Base-by-base conservation (phyloP, 1,140 invertebrate genomes). In the Micrasema longulum region DNA sequence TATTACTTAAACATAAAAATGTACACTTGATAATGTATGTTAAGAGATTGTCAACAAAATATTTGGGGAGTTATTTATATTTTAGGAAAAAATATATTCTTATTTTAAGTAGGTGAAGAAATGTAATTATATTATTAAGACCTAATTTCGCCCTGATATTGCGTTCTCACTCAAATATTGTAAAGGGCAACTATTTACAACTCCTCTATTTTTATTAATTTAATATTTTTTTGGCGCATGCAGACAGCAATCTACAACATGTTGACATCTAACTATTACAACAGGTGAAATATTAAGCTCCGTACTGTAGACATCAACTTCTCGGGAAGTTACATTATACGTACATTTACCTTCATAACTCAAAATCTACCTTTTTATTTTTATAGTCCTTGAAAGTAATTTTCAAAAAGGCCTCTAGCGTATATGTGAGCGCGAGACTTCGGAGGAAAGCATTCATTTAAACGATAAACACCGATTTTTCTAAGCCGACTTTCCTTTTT, bases 161-260 rank as follows among this genome's bases (percentile, higher is more conserved):
- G 43, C 18, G 20, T 47, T 48, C 41, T 53, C 31, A 53, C 47
- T 67, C 41, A 14, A 18, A 35, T 35, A 5, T 36, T 36, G 38
- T 36, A 23, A 11, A 67, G 43, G 52, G 52, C 66, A 57, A 43
- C 66, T 68, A 69, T 69, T 57, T 69, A 69, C 67, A 69, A 41
- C 67, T 62, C 67, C 53, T 69, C 48, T 53, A 60, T 43, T 69
- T n/a, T 60, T 43, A 47, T 57, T 11, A 20, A 47, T 68, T 41
- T 68, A 38, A 18, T 23, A 60, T 57, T 70, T 70, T 69, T 70
- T 70, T 70, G 68, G 68, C 68, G 68, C 68, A 64, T 64, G 47
- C 68, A 70, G 68, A 70, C 68, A 70, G 68, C 55, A 63, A 63
- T 70, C 55, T 70, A 64, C 45, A 62, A 66, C 64, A 64, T 64